Conservation (phyloP, 2,113 vertebrate species). For the Sinosuthora webbiana region DNA sequence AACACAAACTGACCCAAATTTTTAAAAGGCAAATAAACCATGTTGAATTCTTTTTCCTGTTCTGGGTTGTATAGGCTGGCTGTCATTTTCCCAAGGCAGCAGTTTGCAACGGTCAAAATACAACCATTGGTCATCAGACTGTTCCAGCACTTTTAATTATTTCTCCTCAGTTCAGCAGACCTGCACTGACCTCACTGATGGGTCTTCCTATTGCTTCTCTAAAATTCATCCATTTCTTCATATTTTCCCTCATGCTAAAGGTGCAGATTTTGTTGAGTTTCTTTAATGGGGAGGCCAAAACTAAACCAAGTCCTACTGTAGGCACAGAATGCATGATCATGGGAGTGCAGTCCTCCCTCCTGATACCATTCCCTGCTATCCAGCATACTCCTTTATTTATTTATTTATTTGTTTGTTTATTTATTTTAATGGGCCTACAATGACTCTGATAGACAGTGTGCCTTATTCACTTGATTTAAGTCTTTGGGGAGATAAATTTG, state of each 20-base stretch:
- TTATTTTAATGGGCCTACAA: not conserved
- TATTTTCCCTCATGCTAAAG: not conserved
- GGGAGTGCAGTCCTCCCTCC: not conserved
- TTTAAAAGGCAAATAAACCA: not conserved
- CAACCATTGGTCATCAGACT: too few species aligned
- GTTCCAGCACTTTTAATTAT: not conserved
- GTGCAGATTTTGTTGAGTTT: not conserved
- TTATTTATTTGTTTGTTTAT: too few species aligned
- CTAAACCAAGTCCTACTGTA: not conserved
- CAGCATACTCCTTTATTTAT: fast-evolving
- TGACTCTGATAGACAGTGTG: not conserved
- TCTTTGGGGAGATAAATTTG: not conserved
- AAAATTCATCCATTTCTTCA: not conserved
- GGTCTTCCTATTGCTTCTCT: not conserved
- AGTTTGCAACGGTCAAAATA: not conserved
- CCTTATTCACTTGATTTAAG: not conserved
- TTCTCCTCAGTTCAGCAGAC: not conserved
- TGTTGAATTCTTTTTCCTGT: not conserved
- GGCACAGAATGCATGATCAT: fast-evolving
- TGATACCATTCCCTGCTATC: not conserved
- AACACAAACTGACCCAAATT: not conserved
- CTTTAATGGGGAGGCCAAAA: not conserved
- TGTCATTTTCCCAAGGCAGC: not conserved
- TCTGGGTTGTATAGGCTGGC: not conserved
- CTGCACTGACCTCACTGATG: not conserved